Evolutionary conservation across 1,140 invertebrate genomes (phyloP).

Genomic region (Steinernema feltiae): DNA sequence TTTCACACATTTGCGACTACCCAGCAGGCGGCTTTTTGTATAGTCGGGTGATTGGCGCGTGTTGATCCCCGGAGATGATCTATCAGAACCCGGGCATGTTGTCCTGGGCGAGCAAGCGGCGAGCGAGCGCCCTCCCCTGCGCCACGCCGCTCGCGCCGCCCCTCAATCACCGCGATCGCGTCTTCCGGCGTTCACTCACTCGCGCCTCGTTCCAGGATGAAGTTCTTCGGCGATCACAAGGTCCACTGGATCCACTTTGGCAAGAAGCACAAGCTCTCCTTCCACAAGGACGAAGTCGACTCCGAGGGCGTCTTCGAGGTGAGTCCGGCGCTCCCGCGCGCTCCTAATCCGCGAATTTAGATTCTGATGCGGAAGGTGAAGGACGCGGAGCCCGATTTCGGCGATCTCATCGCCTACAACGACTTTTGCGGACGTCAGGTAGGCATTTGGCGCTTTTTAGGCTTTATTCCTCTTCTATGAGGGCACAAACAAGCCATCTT

Average conservation of each 20-base stretch:
- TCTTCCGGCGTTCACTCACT: not conserved
- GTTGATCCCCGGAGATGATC: no score
- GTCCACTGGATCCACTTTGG: slow-evolving; percentile 47
- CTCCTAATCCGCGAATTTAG: slow-evolving; percentile 19
- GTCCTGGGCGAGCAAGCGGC: no score
- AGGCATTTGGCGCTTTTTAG: not conserved
- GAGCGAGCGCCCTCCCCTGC: not conserved
- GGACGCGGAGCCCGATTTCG: slow-evolving; percentile 39
- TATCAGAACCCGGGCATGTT: no score
- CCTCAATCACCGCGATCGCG: not conserved
- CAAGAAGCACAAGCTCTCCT: slow-evolving; percentile 43
- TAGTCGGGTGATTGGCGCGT: no score
- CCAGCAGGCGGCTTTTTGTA: no score
- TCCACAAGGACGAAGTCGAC: slow-evolving; percentile 44
- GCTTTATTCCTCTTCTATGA: not conserved
- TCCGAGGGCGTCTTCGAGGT: slow-evolving; percentile 42
- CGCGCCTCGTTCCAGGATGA: not conserved
- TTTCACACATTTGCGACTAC: no score
- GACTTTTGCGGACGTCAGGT: slow-evolving; percentile 43
- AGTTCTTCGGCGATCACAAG: slow-evolving; percentile 43
- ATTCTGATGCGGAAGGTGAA: slow-evolving; percentile 44
- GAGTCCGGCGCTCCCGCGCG: not conserved
- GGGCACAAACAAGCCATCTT: not conserved
- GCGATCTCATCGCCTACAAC: slow-evolving; percentile 45
- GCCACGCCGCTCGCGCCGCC: no score